A percentile compares a stretch with the other conserved stretches of the same genome.
Conservation (phyloP, 2,113 vertebrate species). For the Martes martes region DNA sequence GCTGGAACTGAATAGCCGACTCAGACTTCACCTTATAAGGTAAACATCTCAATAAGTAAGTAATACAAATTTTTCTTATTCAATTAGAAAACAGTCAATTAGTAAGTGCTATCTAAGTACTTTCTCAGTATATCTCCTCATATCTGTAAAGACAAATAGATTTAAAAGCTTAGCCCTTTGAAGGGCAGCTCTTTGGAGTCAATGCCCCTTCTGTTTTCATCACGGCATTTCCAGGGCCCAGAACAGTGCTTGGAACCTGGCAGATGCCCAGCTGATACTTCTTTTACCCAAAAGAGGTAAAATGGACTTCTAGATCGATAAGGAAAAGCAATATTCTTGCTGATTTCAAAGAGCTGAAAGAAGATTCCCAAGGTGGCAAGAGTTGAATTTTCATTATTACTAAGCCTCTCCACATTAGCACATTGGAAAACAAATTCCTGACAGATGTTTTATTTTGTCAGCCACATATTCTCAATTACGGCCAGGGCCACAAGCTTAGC, state of each 20-base stretch:
- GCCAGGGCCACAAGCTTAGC: neutral
- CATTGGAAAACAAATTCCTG: conserved; percentile 21
- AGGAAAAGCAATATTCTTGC: neutral
- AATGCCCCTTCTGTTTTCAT: neutral
- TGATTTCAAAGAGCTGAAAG: neutral
- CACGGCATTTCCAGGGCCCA: neutral
- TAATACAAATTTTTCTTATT: neutral
- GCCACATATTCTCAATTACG: conserved; percentile 16
- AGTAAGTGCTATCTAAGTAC: neutral
- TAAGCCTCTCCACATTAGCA: neutral
- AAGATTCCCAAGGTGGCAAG: neutral
- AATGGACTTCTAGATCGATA: neutral
- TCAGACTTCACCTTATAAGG: neutral
- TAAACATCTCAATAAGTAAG: neutral
- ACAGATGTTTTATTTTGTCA: conserved; percentile 41
- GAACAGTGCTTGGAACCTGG: neutral
- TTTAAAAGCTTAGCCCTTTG: neutral
- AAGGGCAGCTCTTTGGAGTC: neutral
- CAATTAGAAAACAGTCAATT: neutral
- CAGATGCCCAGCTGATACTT: neutral
- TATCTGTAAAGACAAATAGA: neutral
- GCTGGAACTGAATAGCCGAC: neutral
- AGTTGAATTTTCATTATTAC: conserved; percentile 5
- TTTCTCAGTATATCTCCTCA: neutral
- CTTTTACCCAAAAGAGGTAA: neutral